These are phyloP conservation scores for Emydocephalus ijimae DNA, from an alignment of 2,113 vertebrate species.

Conservation along the genomic window DNA sequence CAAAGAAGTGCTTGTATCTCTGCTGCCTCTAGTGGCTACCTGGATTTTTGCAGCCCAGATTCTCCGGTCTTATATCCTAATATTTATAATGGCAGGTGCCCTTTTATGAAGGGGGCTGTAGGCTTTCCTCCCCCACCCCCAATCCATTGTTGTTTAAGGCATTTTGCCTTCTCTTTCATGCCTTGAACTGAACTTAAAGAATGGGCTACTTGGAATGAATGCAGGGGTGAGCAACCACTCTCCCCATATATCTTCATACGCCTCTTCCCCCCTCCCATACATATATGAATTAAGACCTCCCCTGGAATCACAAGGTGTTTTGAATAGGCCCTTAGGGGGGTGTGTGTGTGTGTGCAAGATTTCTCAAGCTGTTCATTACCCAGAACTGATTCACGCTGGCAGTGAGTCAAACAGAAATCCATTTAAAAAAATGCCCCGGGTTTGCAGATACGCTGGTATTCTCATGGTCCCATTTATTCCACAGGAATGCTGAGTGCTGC, in stretches of 20 bases:
- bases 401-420: too few species aligned
- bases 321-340: neutral
- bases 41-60: neutral
- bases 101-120: neutral
- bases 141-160: neutral
- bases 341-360: neutral
- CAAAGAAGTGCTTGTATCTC: neutral
- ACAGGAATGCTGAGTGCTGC: constrained; percentile 96
- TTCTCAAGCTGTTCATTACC: neutral
- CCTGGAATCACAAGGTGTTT: neutral
- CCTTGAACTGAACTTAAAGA: neutral
- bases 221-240: neutral
- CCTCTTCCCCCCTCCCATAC: neutral
- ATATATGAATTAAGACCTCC: neutral
- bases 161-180: neutral
- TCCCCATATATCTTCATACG: neutral
- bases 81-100: neutral
- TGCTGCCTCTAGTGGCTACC: neutral
- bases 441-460: neutral
- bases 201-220: neutral
- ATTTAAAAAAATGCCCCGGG: neutral
- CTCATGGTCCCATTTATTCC: constrained; percentile 10
- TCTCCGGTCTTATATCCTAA: neutral
- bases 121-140: neutral
- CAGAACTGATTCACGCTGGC: neutral